Evolutionary conservation across 2,888 invertebrate species (phyloP), one percentile per base, ranked within the genome.

Genomic region (Biston betularia): DNA sequence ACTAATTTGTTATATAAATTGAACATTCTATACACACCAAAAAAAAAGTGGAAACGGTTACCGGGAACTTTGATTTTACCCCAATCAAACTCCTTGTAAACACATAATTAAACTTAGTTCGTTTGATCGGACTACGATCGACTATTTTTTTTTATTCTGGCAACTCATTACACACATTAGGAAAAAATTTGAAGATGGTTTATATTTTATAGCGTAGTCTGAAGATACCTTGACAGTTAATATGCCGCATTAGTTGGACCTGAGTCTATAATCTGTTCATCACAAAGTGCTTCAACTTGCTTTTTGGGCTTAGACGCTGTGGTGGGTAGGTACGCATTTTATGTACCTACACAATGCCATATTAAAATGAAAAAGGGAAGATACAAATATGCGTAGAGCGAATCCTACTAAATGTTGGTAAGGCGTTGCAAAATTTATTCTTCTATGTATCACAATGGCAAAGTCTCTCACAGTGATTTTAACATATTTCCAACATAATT

Each of bases 241-340:
- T 15, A 15, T 38, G 48, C 52, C 50, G 61, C 50, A 49, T 56
- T 34, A 46, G 14, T 12, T 34, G 14, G 12, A 60, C 5, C 42
- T 8, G 33, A 52, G 15, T n/a, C 58, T 11, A 33, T 65, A 61
- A 65, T 65, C 65, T 60, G 53, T 53, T 40, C 14, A 9, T 63
- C 55, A 60, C 65, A 56, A 61, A 65, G 56, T 61, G 56, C 10
- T 50, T 10, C 14, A 65, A 61, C 65, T 65, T 56, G 42, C 54
- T 48, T 62, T 53, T 10, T 6, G 33, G 11, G 40, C 48, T 63
- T 11, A 10, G 62, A 49, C 12, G 34, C 34, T n/a, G 14, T 15
- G 33, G 7, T 0, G 10, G 40, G 8, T 7, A 42, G 9, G 54
- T 33, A 55, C 48, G 62, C 54, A 48, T 50, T 42, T 38, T 14